phyloP scores from a whole-genome alignment of 2,888 invertebrate species.

The Sabatieria punctata region DNA sequence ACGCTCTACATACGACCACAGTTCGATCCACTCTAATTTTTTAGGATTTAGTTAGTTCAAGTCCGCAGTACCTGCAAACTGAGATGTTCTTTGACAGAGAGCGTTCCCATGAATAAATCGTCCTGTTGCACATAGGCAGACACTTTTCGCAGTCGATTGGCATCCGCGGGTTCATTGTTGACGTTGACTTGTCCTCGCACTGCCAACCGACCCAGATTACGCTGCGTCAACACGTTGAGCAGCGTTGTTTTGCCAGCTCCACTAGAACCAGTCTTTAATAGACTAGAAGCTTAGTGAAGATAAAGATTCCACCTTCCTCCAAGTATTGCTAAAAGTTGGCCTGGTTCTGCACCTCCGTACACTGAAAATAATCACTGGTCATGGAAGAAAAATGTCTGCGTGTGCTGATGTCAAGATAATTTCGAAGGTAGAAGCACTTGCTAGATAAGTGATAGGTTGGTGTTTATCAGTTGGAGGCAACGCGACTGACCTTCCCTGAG shows the following conservation, averaged over 20 bases:
- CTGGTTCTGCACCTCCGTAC: conserved; percentile 56
- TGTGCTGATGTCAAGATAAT: too few species aligned
- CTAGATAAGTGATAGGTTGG: background rate
- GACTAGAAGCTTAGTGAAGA: background rate
- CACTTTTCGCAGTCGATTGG: conserved; percentile 40
- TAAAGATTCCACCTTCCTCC: conserved; percentile 43
- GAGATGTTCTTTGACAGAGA: conserved; percentile 71
- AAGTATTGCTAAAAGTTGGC: conserved; percentile 63
- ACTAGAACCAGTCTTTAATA: conserved; percentile 34
- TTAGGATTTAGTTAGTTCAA: too few species aligned
- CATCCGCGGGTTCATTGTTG: conserved; percentile 16
- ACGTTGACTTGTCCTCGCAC: conserved; percentile 16
- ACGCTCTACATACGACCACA: too few species aligned
- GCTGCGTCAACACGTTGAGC: conserved; percentile 61
- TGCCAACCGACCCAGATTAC: conserved; percentile 30
- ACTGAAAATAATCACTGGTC: conserved; percentile 17
- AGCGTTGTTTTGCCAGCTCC: conserved; percentile 78
- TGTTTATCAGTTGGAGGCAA: too few species aligned
- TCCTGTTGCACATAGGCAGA: conserved; percentile 83
- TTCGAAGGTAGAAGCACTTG: background rate
- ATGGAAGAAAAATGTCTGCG: background rate
- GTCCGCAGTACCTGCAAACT: conserved; percentile 63
- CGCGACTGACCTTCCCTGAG: too few species aligned
- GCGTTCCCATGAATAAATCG: conserved; percentile 63
- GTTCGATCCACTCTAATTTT: too few species aligned